These are phyloP conservation scores for Boleophthalmus pectinirostris DNA, from an alignment of 2,113 vertebrate genomes.

Conservation along the genomic window DNA sequence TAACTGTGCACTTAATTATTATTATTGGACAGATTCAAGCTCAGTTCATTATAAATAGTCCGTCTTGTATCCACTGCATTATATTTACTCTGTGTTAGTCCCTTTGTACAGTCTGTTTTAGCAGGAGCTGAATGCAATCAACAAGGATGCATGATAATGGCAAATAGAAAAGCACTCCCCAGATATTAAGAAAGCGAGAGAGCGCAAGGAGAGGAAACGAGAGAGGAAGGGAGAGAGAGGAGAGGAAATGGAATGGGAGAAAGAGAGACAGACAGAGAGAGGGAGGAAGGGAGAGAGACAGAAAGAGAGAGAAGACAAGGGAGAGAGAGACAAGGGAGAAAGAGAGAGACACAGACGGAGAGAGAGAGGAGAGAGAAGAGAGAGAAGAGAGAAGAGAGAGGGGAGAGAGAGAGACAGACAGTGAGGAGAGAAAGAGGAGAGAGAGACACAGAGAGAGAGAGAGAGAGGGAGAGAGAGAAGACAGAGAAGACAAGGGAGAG, in stretches of 20 bases:
- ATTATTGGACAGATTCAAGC: too few species aligned
- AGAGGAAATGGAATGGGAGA: too few species aligned
- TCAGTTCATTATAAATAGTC: too few species aligned
- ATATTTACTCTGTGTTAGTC: not conserved
- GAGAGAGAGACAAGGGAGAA: not conserved
- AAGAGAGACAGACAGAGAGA: too few species aligned
- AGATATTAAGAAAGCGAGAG: not conserved
- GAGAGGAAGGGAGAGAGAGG: not conserved
- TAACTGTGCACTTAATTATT: not conserved
- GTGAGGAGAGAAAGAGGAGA: too few species aligned
- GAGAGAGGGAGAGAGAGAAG: constrained; percentile 10
- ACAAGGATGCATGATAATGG: constrained; percentile 2
- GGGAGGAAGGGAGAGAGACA: constrained; percentile 24
- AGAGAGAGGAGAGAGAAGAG: too few species aligned
- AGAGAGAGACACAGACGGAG: too few species aligned
- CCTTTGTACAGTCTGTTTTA: not conserved
- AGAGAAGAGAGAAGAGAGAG: too few species aligned
- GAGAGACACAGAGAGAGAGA: not conserved
- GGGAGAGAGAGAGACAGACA: too few species aligned
- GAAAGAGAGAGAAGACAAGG: too few species aligned
- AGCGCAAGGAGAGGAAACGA: not conserved
- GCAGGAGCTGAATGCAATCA: constrained; percentile 24
- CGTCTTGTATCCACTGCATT: not conserved
- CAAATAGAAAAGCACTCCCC: constrained; percentile 21
- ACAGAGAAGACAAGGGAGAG: too few species aligned